A percentile compares a stretch with the other conserved stretches of the same genome.
Evolutionary conservation across 2,888 invertebrate species (phyloP).

Genomic region (Coleophora flavipennella): DNA sequence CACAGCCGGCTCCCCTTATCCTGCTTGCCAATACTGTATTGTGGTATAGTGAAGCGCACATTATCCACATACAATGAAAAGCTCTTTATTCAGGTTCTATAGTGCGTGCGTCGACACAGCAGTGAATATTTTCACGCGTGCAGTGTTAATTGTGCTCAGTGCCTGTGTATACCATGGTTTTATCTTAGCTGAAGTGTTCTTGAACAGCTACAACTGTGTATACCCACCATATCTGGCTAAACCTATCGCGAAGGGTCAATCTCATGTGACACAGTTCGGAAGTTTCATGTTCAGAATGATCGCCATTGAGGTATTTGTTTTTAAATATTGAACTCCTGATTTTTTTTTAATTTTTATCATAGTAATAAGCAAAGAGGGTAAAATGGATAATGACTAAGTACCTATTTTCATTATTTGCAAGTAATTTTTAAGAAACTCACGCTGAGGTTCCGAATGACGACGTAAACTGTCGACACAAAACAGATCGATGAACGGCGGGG

Average conservation of each 20-base stretch:
- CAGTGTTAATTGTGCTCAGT: slow-evolving; percentile 43
- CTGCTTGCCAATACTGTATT: too few species aligned
- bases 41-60: too few species aligned
- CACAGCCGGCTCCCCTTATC: too few species aligned
- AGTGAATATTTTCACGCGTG: slow-evolving; percentile 38
- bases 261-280: slow-evolving; percentile 17
- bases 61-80: slow-evolving; percentile 24
- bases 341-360: too few species aligned
- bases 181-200: slow-evolving; percentile 49
- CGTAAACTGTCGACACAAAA: too few species aligned
- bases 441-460: too few species aligned
- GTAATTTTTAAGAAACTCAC: too few species aligned
- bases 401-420: too few species aligned
- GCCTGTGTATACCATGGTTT: slow-evolving; percentile 52
- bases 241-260: slow-evolving; percentile 22
- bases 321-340: too few species aligned
- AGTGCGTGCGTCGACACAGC: slow-evolving; percentile 37
- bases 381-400: too few species aligned
- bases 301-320: slow-evolving; percentile 37
- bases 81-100: slow-evolving; percentile 23
- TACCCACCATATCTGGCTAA: slow-evolving; percentile 49
- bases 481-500: too few species aligned
- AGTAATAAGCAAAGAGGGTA: too few species aligned
- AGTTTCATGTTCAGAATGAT: slow-evolving; percentile 22
- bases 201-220: slow-evolving; percentile 47